A percentile compares a stretch with the other conserved stretches of the same genome.
Conservation (phyloP, 2,113 vertebrate species). For the Marmota flaviventris region DNA sequence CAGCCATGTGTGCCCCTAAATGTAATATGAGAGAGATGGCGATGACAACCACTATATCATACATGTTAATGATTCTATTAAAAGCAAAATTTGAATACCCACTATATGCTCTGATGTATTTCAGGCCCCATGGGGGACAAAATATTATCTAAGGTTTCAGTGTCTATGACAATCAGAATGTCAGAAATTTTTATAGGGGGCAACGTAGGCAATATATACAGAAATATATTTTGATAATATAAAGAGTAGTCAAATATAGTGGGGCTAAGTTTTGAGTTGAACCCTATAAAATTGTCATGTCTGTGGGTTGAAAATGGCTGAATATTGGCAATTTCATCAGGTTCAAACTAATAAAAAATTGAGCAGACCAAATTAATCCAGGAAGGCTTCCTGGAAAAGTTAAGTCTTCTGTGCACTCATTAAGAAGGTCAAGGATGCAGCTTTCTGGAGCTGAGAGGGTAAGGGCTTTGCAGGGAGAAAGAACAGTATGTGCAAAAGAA, state of each 20-base stretch:
- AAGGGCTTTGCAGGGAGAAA: conserved; percentile 68
- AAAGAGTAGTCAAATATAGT: conserved; percentile 1
- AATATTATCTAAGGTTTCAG: conserved; percentile 43
- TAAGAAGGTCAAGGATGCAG: conserved; percentile 71
- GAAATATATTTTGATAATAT: neutral
- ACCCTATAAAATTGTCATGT: conserved; percentile 11
- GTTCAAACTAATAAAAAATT: neutral
- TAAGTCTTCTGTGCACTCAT: conserved; percentile 64
- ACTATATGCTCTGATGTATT: neutral
- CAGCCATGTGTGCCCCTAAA: neutral
- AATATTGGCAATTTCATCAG: conserved; percentile 2
- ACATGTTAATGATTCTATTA: conserved; percentile 4
- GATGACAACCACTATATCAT: neutral
- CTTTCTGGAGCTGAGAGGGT: conserved; percentile 66
- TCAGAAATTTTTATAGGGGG: neutral
- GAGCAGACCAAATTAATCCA: conserved; percentile 66
- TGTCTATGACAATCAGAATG: conserved; percentile 19
- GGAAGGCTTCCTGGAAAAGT: conserved; percentile 77
- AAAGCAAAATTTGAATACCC: conserved; percentile 14
- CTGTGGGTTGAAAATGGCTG: neutral
- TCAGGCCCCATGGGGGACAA: neutral
- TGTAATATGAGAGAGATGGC: neutral
- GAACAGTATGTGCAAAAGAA: conserved; percentile 76
- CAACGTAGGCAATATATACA: conserved; percentile 38
- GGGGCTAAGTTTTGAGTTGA: neutral